phyloP scores from a whole-genome alignment of 2,113 vertebrate genomes.

The Saccopteryx leptura region DNA sequence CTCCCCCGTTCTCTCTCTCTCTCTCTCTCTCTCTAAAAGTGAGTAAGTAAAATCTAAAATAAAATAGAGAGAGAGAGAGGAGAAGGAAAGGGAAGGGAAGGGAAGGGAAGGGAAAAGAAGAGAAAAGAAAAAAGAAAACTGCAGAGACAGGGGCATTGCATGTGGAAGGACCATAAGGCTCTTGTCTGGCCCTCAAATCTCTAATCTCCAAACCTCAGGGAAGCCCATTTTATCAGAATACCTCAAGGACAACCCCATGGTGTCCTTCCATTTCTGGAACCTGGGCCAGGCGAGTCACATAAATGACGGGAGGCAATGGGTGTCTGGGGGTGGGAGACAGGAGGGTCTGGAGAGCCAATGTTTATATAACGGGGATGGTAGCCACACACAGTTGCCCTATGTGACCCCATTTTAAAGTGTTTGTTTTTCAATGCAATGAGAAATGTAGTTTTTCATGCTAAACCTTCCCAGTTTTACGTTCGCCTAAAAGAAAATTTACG shows the following conservation, averaged over 20 bases:
- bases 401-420: background rate
- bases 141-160: background rate
- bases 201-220: too few relatives aligned
- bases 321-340: background rate
- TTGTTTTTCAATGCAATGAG: background rate
- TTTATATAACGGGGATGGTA: background rate
- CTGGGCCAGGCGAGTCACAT: background rate
- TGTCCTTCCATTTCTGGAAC: background rate
- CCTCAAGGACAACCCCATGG: background rate
- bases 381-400: background rate
- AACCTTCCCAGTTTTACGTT: background rate
- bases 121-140: background rate
- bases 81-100: too few relatives aligned
- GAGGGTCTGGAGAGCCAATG: background rate
- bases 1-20: too few relatives aligned
- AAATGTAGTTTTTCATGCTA: background rate
- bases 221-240: background rate
- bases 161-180: background rate
- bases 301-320: background rate
- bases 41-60: too few relatives aligned
- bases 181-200: background rate
- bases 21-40: too few relatives aligned
- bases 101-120: too few relatives aligned
- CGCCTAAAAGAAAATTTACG: background rate
- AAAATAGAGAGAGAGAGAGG: too few relatives aligned